Base-by-base conservation (phyloP, 2,113 vertebrate species). In the Ondatra zibethicus region DNA sequence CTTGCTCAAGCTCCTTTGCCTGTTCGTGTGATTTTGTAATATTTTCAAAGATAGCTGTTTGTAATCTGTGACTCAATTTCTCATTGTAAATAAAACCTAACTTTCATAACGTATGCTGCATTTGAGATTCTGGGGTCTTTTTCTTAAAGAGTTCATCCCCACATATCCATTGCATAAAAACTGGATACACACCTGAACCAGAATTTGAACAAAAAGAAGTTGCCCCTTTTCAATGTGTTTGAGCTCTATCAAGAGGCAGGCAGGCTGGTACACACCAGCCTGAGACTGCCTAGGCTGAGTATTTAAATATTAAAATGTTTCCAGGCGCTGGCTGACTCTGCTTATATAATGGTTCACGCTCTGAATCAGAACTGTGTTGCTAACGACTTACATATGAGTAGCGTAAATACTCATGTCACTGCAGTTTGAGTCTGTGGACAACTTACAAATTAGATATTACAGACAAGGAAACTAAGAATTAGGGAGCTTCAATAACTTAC, bases 401-500 rank as follows among this genome's bases (percentile, higher is more conserved):
- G 77, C 80, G 36, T 84, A 95, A 94, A 89, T 92, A 63, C 76
- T 92, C 89, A 88, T 12, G 29, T 95, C 95, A 89, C 8, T 95
- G 33, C 63, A 91, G 81, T 68, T 89, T 77, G 42, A 91, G n/a
- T 75, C 66, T 96, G 92, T 97, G 91, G 96, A 95, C 94, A 94
- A 95, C 47, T 88, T 96, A 86, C 19, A 78, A 65, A 36, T 86
- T 81, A 76, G 93, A 14, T 92, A 92, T 96, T 82, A 86, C 42
- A 95, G 89, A 84, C 61, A 90, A 96, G 91, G 89, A 96, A 86
- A 96, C 85, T 72, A 92, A 96, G 81, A 97, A 75, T 94, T 82
- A 91, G 81, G 92, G 45, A 50, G 72, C 31, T 91, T 90, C 65
- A 90, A 12, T 95, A 92, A 95, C 36, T 82, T 39, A n/a, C 68